These are phyloP conservation scores for Nannospalax galili DNA, from an alignment of 2,113 vertebrate genomes.

Conservation along the genomic window DNA sequence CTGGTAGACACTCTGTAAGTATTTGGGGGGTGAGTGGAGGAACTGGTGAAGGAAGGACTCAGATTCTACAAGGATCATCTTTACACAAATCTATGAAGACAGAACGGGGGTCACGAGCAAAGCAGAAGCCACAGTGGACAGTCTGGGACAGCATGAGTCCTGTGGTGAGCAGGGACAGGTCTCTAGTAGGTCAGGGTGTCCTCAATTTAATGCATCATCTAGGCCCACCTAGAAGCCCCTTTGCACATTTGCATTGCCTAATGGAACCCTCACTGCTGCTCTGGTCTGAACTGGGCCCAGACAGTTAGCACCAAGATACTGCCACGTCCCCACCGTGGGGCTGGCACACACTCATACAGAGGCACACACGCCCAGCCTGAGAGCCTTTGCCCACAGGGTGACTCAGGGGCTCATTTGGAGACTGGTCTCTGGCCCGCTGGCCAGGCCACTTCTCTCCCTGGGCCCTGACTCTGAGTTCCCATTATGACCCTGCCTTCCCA, in stretches of 20 bases:
- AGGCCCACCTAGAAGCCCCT: neutral
- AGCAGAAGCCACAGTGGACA: neutral
- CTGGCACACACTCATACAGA: neutral
- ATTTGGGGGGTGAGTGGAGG: neutral
- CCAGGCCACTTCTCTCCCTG: slow-evolving; percentile 62
- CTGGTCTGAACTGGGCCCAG: neutral
- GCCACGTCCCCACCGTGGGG: neutral
- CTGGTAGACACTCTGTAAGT: neutral
- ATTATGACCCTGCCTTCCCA: slow-evolving; percentile 43
- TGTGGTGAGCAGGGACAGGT: neutral
- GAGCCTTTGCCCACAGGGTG: neutral
- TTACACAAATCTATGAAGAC: neutral
- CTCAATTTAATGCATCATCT: too few relatives aligned
- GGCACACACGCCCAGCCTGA: neutral
- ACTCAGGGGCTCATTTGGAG: slow-evolving; percentile 19
- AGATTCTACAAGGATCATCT: neutral
- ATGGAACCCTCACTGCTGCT: neutral
- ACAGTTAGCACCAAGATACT: neutral
- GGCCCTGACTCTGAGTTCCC: neutral
- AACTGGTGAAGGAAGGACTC: neutral
- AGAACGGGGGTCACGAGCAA: neutral
- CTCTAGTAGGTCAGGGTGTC: neutral
- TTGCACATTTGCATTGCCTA: neutral
- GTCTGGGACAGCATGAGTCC: neutral
- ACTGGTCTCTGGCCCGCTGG: slow-evolving; percentile 32